Evolutionary conservation across 2,888 invertebrate species (phyloP), one percentile per base, ranked within the genome.

Genomic region (Parelbella ahira): DNA sequence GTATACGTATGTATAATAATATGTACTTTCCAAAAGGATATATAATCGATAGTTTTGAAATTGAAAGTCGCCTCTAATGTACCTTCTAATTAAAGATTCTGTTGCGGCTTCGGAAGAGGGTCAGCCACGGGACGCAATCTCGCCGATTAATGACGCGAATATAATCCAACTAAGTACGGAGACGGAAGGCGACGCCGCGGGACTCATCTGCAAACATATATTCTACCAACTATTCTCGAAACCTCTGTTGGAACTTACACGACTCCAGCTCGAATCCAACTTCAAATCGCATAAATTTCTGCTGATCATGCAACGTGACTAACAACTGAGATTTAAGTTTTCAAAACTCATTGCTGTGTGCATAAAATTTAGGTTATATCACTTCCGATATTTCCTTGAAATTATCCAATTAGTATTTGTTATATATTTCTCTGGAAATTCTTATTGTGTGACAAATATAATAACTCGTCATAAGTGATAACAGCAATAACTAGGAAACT

Each of bases 121-220:
- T 20, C 24, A 11, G 12, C 4, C 8, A 73, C 65, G 68, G 77
- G 76, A 73, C 79, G 77, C 77, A 84, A 83, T 84, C 79, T 77
- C 69, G 60, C 65, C 73, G 74, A 81, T 83, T 83, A 87, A 87
- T 84, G 82, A 77, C 64, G 77, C 80, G 80, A 70, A 70, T 65
- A 63, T 84, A 84, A 86, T 83, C 82, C 72, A 75, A 77, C 82
- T 80, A 79, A 75, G 75, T 73, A 72, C 62, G 60, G 66, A 70
- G 71, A 68, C 60, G 71, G 4, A 68, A 65, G 64, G 62, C 42
- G 54, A 48, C 68, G 67, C 68, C 68, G 62, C 59, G 69, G 71
- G 68, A 68, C 62, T 67, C 66, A 64, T 72, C 67, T 64, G 58
- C 59, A 59, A 62, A 60, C 62, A 60, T 61, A 59, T 62, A 64